Evolutionary conservation across 2,888 invertebrate species (phyloP), one percentile per base, ranked within the genome.

Genomic region (Cacoxenus indagator): DNA sequence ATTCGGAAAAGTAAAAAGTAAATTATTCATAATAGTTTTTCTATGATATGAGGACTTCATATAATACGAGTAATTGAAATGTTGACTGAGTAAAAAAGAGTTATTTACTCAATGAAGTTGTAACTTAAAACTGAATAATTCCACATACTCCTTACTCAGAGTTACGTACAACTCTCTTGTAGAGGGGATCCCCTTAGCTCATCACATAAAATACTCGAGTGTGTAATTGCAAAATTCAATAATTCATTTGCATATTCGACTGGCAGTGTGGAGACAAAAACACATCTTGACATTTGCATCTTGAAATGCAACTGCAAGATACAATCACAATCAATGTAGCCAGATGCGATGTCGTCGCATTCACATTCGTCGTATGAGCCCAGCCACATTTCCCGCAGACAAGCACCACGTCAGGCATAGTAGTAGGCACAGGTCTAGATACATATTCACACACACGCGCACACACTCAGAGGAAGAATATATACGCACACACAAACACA

Each of bases 291-390:
- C 81, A 85, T 80, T 83, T 85, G 83, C 79, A 81, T 82, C 81
- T 79, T 81, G 80, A 85, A 85, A 85, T 84, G 86, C 84, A 85
- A 84, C 81, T 85, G 83, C 84, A 83, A 82, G 82, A 85, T 83
- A 85, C 83, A 85, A 83, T 83, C 80, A 78, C 81, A 81, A 83
- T 82, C 75, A 75, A 77, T 77, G 77, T 81, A 76, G 70, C 75
- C 76, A 76, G 71, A 78, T 78, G 73, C 68, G 74, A 71, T 74
- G 73, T 76, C 73, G 71, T 73, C 74, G 78, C 73, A 68, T 59
- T 70, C 61, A 64, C 45, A 69, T 51, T 55, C 62, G 45, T 57
- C 55, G 46, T n/a, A n/a, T n/a, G n/a, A n/a, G n/a, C n/a, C 43
- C 66, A 70, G 71, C 70, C 67, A 69, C 70, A 67, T 67, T 31